Conservation (phyloP, 2,888 invertebrate species). For the Aleiodes alternator region DNA sequence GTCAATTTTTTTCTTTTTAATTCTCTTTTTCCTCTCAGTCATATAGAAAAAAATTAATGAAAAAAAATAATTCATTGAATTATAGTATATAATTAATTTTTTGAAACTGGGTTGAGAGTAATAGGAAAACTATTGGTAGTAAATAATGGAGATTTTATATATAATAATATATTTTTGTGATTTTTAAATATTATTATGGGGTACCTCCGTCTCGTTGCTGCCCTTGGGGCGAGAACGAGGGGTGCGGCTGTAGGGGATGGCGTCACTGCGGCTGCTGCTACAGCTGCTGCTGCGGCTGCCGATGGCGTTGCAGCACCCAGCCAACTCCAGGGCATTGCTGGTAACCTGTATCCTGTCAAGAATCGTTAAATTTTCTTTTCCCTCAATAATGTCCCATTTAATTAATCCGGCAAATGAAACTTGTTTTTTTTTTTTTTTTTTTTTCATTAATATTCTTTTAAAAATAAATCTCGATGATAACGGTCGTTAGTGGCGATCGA, state of each 20-base stretch:
- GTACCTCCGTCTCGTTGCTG: constrained; percentile 86
- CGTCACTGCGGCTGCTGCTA: constrained; percentile 79
- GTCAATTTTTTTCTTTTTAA: constrained; percentile 25
- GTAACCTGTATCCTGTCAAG: constrained; percentile 84
- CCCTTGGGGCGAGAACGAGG: constrained; percentile 84
- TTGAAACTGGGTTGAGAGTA: too few species aligned
- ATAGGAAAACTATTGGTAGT: too few species aligned
- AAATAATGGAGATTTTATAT: too few species aligned
- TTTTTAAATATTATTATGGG: constrained; percentile 48
- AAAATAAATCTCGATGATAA: constrained; percentile 31
- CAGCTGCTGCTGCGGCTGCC: constrained; percentile 80
- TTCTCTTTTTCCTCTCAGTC: not conserved
- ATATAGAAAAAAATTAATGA: constrained; percentile 1
- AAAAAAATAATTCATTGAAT: not conserved
- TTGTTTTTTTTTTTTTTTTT: not conserved
- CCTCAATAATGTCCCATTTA: constrained; percentile 39
- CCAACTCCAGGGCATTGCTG: constrained; percentile 87
- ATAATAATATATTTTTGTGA: not conserved
- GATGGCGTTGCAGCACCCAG: constrained; percentile 78
- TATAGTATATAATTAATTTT: not conserved
- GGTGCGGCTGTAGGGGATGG: constrained; percentile 79
- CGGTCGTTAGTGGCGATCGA: constrained; percentile 49
- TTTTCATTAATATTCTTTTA: not conserved
- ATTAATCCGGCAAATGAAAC: not conserved
- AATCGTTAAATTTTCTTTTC: constrained; percentile 53